Conservation (phyloP, 2,797 vertebrate species). For the Fringilla coelebs region DNA sequence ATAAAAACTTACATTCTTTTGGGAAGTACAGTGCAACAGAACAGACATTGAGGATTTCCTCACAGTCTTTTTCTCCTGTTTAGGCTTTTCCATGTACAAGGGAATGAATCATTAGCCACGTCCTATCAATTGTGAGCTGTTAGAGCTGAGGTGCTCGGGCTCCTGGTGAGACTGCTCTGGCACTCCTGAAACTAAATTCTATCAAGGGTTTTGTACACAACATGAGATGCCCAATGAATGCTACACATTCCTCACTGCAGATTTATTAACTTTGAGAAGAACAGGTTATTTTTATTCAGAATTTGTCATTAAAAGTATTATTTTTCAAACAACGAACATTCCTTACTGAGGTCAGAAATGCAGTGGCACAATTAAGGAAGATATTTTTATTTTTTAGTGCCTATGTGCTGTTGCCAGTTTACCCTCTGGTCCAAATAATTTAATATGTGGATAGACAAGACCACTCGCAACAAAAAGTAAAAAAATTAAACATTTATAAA, state of each 20-base stretch:
- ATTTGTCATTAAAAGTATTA: neutral
- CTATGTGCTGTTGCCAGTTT: constrained; percentile 80
- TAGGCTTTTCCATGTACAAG: neutral
- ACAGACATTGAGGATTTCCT: neutral
- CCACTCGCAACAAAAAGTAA: constrained; percentile 75
- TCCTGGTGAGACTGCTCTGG: neutral
- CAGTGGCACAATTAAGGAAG: constrained; percentile 80
- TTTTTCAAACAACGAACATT: neutral
- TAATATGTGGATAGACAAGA: constrained; percentile 80
- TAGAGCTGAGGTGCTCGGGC: neutral
- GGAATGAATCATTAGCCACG: neutral
- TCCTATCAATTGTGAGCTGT: neutral
- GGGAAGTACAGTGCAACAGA: neutral
- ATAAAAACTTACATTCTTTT: neutral
- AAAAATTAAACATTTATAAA: constrained; percentile 64
- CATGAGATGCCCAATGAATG: neutral
- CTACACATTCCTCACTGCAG: neutral
- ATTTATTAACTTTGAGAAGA: neutral
- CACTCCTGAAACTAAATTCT: neutral
- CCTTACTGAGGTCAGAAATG: constrained; percentile 80
- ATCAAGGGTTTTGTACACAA: neutral
- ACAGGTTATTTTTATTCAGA: neutral
- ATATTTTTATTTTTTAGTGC: constrained; percentile 82
- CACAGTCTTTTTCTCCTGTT: neutral
- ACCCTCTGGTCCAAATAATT: constrained; percentile 81